Evolutionary conservation across 2,113 vertebrate genomes (phyloP).

Genomic region (Onychostruthus taczanowskii): DNA sequence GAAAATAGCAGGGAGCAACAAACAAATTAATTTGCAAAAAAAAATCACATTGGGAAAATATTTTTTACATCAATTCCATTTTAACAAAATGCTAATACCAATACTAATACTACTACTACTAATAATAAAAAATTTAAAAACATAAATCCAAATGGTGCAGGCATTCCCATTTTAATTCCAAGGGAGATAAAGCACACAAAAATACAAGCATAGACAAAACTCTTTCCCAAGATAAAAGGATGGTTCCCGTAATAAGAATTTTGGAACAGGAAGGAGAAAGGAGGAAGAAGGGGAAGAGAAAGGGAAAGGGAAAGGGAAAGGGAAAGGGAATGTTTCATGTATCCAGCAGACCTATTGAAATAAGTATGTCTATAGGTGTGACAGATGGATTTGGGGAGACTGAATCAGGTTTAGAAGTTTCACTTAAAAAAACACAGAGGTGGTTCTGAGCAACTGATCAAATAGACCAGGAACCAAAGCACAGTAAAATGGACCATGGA

Average conservation of each 20-base stretch:
- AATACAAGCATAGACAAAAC: neutral
- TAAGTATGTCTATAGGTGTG: neutral
- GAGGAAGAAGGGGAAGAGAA: neutral
- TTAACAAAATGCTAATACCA: neutral
- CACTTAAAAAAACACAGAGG: neutral
- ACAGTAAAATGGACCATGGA: neutral
- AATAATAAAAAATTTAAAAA: neutral
- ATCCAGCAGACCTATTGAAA: neutral
- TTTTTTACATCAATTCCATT: neutral
- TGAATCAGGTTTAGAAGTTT: neutral
- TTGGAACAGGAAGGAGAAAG: neutral
- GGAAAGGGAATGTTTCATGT: neutral
- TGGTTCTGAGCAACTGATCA: neutral
- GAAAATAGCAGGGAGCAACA: neutral
- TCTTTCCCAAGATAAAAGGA: neutral
- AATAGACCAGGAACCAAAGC: neutral
- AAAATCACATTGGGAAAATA: neutral
- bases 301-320: neutral
- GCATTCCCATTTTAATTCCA: neutral
- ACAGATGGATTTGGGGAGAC: neutral
- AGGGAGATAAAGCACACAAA: neutral
- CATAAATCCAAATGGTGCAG: neutral
- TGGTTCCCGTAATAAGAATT: neutral
- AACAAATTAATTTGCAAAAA: slow-evolving; percentile 12
- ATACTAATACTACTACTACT: neutral